Evolutionary conservation across 2,113 vertebrate species (phyloP).

Genomic region (Ctenodactylus gundi): DNA sequence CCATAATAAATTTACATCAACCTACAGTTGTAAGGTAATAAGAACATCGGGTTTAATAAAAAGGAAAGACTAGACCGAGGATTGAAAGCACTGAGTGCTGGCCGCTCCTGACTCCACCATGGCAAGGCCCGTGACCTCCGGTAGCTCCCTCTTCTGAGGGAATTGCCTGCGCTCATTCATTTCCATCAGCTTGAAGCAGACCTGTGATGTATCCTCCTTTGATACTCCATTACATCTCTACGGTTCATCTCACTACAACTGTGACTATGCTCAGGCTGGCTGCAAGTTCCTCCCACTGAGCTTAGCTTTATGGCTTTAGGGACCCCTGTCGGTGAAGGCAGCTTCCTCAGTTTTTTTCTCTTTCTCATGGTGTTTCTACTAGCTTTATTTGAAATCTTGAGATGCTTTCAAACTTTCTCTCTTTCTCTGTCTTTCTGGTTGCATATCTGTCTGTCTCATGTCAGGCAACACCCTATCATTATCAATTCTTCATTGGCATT

Average conservation of each 20-base stretch:
- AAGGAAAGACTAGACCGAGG: neutral
- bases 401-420: no score
- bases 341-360: neutral
- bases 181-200: neutral
- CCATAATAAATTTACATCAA: neutral
- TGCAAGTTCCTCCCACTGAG: neutral
- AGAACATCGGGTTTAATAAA: neutral
- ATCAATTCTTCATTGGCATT: neutral
- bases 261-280: neutral
- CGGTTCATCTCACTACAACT: neutral
- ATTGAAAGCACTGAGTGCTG: neutral
- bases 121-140: accelerated
- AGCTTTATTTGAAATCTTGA: neutral
- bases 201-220: neutral
- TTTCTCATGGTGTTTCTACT: neutral
- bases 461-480: neutral
- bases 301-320: neutral
- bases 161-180: neutral
- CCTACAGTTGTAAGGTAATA: neutral
- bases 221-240: neutral
- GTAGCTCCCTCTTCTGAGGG: neutral
- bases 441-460: neutral
- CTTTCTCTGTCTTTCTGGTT: neutral
- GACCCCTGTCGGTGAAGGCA: neutral
- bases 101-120: no score